phyloP scores from a whole-genome alignment of 2,888 invertebrate species.

The Hylaea fasciaria region DNA sequence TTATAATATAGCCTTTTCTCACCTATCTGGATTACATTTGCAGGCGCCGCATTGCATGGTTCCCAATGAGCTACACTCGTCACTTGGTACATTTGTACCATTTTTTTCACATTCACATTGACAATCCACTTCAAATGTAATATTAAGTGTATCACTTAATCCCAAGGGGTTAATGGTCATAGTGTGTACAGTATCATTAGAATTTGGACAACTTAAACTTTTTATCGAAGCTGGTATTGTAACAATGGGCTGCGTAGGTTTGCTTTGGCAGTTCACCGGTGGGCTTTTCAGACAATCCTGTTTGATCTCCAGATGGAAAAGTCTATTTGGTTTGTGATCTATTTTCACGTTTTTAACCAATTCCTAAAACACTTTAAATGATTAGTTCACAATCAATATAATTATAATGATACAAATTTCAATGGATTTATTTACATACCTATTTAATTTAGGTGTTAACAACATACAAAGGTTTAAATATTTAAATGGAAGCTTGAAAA shows the following conservation, averaged over 20 bases:
- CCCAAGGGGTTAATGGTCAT: slow-evolving; percentile 81
- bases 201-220: slow-evolving; percentile 52
- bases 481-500: neutral
- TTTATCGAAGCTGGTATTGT: slow-evolving; percentile 52
- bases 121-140: slow-evolving; percentile 89
- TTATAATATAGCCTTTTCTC: slow-evolving; percentile 22
- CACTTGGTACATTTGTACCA: slow-evolving; percentile 55
- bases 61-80: slow-evolving; percentile 73
- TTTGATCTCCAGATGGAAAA: slow-evolving; percentile 6
- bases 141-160: slow-evolving; percentile 86
- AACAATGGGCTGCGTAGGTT: slow-evolving; percentile 45
- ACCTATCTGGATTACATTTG: slow-evolving; percentile 78
- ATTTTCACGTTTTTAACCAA: slow-evolving; percentile 23
- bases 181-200: slow-evolving; percentile 22
- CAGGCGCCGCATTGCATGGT: slow-evolving; percentile 87
- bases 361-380: slow-evolving; percentile 14
- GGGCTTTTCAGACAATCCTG: slow-evolving; percentile 4
- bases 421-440: too few relatives aligned
- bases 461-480: too few relatives aligned
- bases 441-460: too few relatives aligned
- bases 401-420: too few relatives aligned
- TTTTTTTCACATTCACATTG: slow-evolving; percentile 89
- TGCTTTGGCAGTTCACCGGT: slow-evolving; percentile 49
- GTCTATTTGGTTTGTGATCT: slow-evolving; percentile 13
- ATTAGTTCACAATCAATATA: neutral